Base-by-base conservation (phyloP, 2,113 vertebrate species). In the Dasyprocta punctata region DNA sequence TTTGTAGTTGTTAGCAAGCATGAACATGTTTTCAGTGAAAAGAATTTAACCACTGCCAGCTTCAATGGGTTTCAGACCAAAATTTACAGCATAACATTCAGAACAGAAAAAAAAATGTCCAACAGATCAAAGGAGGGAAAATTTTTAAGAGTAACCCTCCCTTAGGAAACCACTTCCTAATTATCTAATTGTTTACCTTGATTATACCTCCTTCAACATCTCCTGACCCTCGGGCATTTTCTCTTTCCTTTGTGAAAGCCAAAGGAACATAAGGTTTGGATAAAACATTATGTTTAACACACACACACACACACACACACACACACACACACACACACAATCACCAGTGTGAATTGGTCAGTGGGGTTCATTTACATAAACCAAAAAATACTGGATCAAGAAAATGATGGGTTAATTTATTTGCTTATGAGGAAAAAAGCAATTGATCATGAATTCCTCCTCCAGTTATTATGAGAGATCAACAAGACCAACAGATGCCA, bases 181-280 rank as follows among this genome's bases (percentile, higher is more conserved):
- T 89, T 93, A 86, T 78, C 92, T 87, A 86, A 86, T 65, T 97
- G 94, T 97, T 97, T 95, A 94, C 86, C 83, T 96, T 83, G 71
- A 97, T 95, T 92, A 56, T 96, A 36, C 71, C 41, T 87, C 82
- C 88, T 95, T 83, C 86, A 89, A 69, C 92, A 97, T 97, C 92
- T 97, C 95, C 73, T 84, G 44, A 58, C 90, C 60, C 36, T 86
- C 88, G 5, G 90, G 92, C 67, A 84, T 71, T 83, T 92, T 86
- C 16, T 83, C 85, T 90, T 85, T 56, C 65, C 82, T 75, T 90
- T 86, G 71, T 84, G 65, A 89, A 73, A 96, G 77, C 77, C 47
- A 86, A 38, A 0, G 67, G 24, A 86, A 95, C 89, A 96, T 65
- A 87, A 82, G 90, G 78, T 92, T 97, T 94, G 83, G 92, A 80